Evolutionary conservation across 2,888 invertebrate species (phyloP).

Genomic region (Lasius fuliginosus): DNA sequence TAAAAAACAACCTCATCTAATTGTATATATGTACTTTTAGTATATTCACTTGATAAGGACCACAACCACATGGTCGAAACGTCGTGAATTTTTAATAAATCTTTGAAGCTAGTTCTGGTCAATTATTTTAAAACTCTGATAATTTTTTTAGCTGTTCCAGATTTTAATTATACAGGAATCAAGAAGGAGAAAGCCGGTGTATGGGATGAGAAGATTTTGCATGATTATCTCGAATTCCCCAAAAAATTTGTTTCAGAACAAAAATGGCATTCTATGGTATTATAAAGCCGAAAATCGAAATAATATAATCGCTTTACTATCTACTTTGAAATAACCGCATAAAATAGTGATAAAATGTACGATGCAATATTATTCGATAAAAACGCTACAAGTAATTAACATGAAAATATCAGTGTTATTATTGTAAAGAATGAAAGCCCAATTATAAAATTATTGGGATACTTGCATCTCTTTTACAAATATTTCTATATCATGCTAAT

Average conservation of each 20-base stretch:
- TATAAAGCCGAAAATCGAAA: constrained; percentile 84
- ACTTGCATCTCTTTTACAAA: too few relatives aligned
- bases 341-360: not conserved
- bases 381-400: not conserved
- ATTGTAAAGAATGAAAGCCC: not conserved
- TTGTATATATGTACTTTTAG: too few relatives aligned
- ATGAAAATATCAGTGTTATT: not conserved
- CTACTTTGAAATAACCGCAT: constrained; percentile 79
- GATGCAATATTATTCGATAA: not conserved
- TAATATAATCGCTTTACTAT: constrained; percentile 90
- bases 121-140: too few relatives aligned
- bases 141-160: constrained; percentile 80
- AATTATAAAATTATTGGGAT: too few relatives aligned
- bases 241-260: constrained; percentile 92
- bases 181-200: constrained; percentile 90
- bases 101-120: too few relatives aligned
- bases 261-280: constrained; percentile 85
- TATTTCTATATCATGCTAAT: too few relatives aligned
- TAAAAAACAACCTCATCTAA: too few relatives aligned
- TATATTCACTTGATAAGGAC: too few relatives aligned
- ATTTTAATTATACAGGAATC: constrained; percentile 89
- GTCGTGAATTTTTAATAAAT: too few relatives aligned
- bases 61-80: too few relatives aligned
- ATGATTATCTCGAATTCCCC: constrained; percentile 90
- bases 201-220: constrained; percentile 90